Base-by-base conservation (phyloP, 2,797 vertebrate species). In the Miichthys miiuy region DNA sequence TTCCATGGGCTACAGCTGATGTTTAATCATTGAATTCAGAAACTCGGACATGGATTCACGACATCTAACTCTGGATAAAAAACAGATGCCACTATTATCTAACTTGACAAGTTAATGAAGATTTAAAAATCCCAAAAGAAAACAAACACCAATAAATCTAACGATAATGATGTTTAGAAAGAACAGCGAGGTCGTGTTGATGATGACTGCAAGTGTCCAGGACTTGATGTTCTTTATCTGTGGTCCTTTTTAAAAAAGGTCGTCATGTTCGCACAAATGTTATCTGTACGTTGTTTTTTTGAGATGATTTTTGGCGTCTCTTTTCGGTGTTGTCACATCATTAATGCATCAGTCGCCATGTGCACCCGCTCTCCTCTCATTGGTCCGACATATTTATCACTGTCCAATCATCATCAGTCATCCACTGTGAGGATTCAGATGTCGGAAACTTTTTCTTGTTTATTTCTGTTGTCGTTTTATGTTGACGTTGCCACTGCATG, bases 401-500 rank as follows among this genome's bases (percentile, higher is more conserved):
- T 68, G 80, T 92, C 72, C 82, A 66, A 38, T 87, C 87, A 84
- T 74, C 69, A 68, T 81, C 6, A 38, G 60, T 82, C 84, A 79
- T 42, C 80, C 78, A 74, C 70, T 79, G 75, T 90, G 47, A 41
- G 69, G 82, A 78, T 85, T 61, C 67, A 66, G 34, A 74, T 57
- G 92, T 90, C 71, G 30, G 23, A 62, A 66, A 80, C 79, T 25
- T 92, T 87, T 87, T 72, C 88, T 81, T 77, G 84, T 91, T 93
- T 92, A 84, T 92, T 93, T 92, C 79, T 91, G 86, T 86, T 91
- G 89, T 87, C 50, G 79, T 91, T 92, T 80, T 38, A 79, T 88
- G 91, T 93, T 94, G 85, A 90, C 80, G 67, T 79, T 88, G 84
- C 83, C 94, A 87, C 90, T 91, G 95, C 95, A 96, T 96, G 95